Percentiles rank a stretch among this genome's conserved stretches.
Conservation (phyloP, 2,797 vertebrate species). For the Paedocypris micromegethes region DNA sequence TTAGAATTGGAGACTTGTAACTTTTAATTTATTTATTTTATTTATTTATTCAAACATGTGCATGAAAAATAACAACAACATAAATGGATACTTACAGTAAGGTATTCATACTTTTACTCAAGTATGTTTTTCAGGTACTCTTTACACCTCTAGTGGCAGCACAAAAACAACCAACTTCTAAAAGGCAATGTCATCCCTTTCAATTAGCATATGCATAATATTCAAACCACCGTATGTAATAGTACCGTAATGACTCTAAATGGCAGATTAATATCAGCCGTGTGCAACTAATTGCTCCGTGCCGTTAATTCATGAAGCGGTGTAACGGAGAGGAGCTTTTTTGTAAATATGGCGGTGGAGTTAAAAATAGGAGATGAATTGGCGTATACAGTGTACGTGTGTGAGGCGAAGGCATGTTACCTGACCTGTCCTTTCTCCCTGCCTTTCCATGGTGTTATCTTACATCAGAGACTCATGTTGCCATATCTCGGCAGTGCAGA, state of each 20-base stretch:
- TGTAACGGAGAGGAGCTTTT: not conserved
- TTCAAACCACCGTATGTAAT: not conserved
- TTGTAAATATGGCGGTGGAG: not conserved
- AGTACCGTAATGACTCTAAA: not conserved
- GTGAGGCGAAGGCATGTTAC: slow-evolving; percentile 28
- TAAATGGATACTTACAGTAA: too few species aligned
- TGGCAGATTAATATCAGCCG: not conserved
- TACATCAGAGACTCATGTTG: slow-evolving; percentile 47
- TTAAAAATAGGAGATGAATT: not conserved
- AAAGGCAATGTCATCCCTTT: too few species aligned
- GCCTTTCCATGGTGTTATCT: slow-evolving; percentile 44
- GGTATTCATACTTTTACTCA: too few species aligned
- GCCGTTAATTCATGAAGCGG: not conserved
- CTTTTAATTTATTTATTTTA: too few species aligned
- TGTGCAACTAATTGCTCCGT: slow-evolving; percentile 6
- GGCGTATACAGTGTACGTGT: slow-evolving; percentile 4
- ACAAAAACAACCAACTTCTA: not conserved
- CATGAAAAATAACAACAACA: too few species aligned
- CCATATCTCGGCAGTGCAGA: slow-evolving; percentile 40
- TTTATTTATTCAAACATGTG: too few species aligned
- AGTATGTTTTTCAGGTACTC: not conserved
- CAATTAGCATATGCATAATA: too few species aligned
- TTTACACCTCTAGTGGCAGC: not conserved
- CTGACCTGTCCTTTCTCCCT: slow-evolving; percentile 43
- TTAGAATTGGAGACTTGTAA: too few species aligned